Evolutionary conservation across 2,888 invertebrate genomes (phyloP), one percentile per base, ranked within the genome.

Genomic region (Tortrix viridana): DNA sequence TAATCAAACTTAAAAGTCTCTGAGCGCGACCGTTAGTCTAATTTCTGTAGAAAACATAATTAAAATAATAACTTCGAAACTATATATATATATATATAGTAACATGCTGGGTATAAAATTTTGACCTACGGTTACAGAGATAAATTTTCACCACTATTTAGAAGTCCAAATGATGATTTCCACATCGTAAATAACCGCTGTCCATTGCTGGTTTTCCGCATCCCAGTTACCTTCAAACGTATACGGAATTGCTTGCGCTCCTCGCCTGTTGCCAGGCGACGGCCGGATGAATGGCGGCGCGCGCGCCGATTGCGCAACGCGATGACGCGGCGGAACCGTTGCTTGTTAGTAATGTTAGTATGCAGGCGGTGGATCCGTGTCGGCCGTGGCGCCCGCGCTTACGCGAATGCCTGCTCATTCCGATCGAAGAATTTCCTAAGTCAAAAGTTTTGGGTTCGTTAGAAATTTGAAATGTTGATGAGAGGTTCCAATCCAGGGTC

Each of bases 321-420:
- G 47, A 47, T 63, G 63, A 79, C 82, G 79, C 85, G 84, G 70
- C 74, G 76, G 70, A 76, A 76, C 84, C 84, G 84, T 85, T 84
- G 84, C 85, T 83, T 81, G 84, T 88, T 87, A 82, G 85, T 87
- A 89, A 82, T 81, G 84, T 88, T 87, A 82, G 85, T 87, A 89
- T 89, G 88, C 88, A 87, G 60, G 54, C 18, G 48, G 26, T 43
- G 55, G 85, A 84, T 85, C 82, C 80, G 80, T 80, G 83, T 80
- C 76, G 79, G 75, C 69, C 73, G 72, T 71, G 73, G 59, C 38
- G 57, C 73, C 79, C 81, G 81, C 79, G 80, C 80, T 79, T 84
- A 82, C 84, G 80, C 71, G 71, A 72, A 71, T 75, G 74, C 69
- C 76, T 72, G 70, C 73, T 75, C 32, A 32, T 49, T 49, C 18